These are phyloP conservation scores for Lineus longissimus DNA, from an alignment of 1,140 invertebrate species.

Conservation along the genomic window DNA sequence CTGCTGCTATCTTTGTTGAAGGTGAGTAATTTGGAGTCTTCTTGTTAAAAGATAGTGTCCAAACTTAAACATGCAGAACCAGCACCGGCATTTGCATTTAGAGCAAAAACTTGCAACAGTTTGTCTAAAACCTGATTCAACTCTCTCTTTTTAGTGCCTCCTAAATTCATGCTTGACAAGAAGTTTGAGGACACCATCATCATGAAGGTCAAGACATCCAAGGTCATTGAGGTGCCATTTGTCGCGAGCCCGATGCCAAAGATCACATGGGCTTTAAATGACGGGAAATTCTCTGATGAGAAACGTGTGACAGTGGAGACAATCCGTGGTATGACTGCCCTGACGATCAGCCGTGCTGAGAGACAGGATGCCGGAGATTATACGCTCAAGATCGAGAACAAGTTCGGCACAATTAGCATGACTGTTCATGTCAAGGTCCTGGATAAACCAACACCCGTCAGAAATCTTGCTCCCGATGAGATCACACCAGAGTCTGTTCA, in stretches of 20 bases:
- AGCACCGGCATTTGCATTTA: too few relatives aligned
- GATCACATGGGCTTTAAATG: conserved; percentile 47
- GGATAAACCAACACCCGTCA: conserved; percentile 12
- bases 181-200: conserved; percentile 42
- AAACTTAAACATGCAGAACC: too few relatives aligned
- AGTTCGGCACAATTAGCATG: conserved; percentile 74
- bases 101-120: not conserved
- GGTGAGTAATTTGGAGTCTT: conserved; percentile 67
- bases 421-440: conserved; percentile 49
- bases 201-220: conserved; percentile 45
- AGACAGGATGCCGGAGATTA: conserved; percentile 47
- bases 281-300: conserved; percentile 38
- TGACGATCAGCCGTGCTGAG: conserved; percentile 41
- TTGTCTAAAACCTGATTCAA: not conserved
- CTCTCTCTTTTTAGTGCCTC: conserved; percentile 36
- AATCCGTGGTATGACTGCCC: conserved; percentile 47
- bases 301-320: conserved; percentile 47
- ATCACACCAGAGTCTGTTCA: conserved; percentile 60
- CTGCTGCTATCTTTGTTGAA: conserved; percentile 4
- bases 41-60: conserved; percentile 62
- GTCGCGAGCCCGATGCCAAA: conserved; percentile 45
- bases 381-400: conserved; percentile 45
- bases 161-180: conserved; percentile 43
- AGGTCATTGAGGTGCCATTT: conserved; percentile 50
- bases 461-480: not conserved